Conservation (phyloP, 2,113 vertebrate species). For the Propithecus coquereli region DNA sequence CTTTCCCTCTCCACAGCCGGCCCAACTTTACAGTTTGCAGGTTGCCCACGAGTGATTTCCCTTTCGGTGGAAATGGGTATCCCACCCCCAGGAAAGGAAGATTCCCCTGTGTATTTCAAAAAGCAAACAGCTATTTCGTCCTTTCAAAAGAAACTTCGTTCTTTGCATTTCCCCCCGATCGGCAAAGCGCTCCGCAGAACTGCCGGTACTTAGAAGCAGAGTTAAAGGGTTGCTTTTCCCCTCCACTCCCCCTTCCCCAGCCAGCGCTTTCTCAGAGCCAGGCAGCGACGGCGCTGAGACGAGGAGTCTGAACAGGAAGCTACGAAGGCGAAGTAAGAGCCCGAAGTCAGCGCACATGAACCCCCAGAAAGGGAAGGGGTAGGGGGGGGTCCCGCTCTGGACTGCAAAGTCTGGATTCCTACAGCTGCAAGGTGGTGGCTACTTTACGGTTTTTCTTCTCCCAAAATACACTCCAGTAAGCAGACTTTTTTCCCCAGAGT, state of each 20-base stretch:
- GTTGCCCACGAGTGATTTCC: not conserved
- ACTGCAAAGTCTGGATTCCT: slow-evolving; percentile 23
- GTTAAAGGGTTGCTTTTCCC: not conserved
- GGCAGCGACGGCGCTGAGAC: not conserved
- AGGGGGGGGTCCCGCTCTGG: not conserved
- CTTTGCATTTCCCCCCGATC: not conserved
- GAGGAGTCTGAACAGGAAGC: not conserved
- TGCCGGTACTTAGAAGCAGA: not conserved
- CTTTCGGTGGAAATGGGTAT: not conserved
- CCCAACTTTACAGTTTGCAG: not conserved
- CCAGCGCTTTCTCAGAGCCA: not conserved
- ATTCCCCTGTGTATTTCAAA: not conserved
- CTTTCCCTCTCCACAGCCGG: not conserved
- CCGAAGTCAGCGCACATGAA: not conserved
- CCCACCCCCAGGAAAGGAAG: not conserved
- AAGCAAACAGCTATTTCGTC: not conserved
- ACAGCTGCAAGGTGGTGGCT: slow-evolving; percentile 56
- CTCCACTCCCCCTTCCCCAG: not conserved
- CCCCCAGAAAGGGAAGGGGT: not conserved
- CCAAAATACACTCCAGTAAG: not conserved
- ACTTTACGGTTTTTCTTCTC: slow-evolving; percentile 30
- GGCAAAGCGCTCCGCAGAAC: not conserved
- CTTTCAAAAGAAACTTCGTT: not conserved
- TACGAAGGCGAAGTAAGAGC: not conserved
- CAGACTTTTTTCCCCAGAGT: not conserved